Conservation (phyloP, 2,113 vertebrate species). For the Pavo muticus region DNA sequence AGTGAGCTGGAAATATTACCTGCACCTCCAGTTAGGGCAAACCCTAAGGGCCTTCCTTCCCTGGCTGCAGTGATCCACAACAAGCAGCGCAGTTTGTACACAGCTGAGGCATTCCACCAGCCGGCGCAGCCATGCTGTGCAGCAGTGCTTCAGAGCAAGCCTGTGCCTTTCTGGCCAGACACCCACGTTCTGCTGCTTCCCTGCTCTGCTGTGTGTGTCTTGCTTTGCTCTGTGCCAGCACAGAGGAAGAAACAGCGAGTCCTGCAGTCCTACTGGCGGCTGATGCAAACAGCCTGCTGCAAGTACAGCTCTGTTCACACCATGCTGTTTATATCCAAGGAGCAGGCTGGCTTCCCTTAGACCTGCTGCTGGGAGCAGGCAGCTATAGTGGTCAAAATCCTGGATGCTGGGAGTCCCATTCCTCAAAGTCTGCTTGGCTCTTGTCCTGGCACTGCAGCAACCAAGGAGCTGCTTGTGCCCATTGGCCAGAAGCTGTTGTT, state of each 20-base stretch:
- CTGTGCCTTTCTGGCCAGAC: constrained; percentile 7
- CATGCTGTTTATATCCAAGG: background rate
- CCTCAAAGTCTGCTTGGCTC: background rate
- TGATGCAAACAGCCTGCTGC: background rate
- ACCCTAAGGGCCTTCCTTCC: background rate
- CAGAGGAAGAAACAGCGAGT: background rate
- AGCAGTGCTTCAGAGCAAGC: background rate
- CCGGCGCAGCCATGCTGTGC: background rate
- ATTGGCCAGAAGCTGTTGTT: rapidly evolving
- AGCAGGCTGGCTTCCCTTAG: background rate
- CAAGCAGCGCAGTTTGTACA: background rate
- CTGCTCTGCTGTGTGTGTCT: background rate
- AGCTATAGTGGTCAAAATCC: rapidly evolving
- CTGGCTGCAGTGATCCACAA: background rate
- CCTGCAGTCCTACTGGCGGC: background rate
- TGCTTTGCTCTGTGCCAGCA: background rate
- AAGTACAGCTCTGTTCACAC: rapidly evolving
- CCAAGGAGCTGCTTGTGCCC: background rate
- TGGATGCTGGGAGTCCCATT: background rate
- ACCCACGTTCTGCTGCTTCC: background rate
- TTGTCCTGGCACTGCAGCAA: background rate
- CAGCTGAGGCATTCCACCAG: background rate
- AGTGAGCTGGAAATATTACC: background rate
- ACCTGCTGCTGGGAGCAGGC: background rate
- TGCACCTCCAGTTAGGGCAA: background rate